Base-by-base conservation (phyloP, 1,140 invertebrate genomes). In the Stegodyphus dumicola region DNA sequence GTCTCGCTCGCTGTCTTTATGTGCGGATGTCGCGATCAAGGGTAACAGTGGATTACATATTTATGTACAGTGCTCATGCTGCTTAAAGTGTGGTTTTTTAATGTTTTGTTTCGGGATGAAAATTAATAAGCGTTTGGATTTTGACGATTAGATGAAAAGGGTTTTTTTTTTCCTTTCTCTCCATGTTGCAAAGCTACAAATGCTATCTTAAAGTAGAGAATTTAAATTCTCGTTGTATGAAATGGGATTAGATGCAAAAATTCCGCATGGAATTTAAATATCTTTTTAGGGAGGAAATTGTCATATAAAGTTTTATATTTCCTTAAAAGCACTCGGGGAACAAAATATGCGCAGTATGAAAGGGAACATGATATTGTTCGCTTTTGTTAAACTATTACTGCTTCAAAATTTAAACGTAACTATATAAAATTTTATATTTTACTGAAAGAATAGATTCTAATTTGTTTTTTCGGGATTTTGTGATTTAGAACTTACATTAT, bases 71-170 rank as follows among this genome's bases (percentile, higher is more conserved):
- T 52, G 80, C 18, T 74, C 69, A 71, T 73, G 71, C 66, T 83
- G 80, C 75, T 83, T 73, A 83, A 75, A 75, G 80, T 66, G 60
- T 48, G 51, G 77, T 53, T 53, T 53, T 56, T 67, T 67, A 18
- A 17, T 60, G 67, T 73, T 80, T 81, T 64, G 67, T 81, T 71
- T 69, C 18, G 53, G 70, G 70, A 75, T 75, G 69, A 67, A 80
- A 83, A 83, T 83, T 83, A 83, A 83, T 83, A 83, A 83, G 80
- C 80, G 80, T 83, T 83, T 66, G 80, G 80, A 83, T 74, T 83
- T 75, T 75, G 64, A 75, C 80, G 80, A 83, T 83, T 83, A 83
- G 80, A 83, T 66, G 80, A 83, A 75, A 54, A 81, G 33, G 33
- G 60, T 51, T 49, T 71, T 75, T 75, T 83, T 75, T 75, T 83